Evolutionary conservation across 2,888 invertebrate species (phyloP), one percentile per base, ranked within the genome.

Genomic region (Drosophila infuscata): DNA sequence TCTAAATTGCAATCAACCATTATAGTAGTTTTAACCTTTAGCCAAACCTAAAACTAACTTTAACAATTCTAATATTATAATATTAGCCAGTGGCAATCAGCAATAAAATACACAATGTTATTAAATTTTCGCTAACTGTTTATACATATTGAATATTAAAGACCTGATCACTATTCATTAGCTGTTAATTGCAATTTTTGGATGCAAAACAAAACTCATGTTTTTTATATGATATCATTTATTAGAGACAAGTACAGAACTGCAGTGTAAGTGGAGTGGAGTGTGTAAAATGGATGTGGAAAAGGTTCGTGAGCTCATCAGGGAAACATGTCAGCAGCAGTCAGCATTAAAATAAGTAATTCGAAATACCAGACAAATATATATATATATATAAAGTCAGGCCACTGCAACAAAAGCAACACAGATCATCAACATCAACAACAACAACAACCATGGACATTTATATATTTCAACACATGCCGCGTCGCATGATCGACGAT

Each of bases 241-340:
- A 35, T 17, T 38, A 33, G 29, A 54, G 7, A 12, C 9, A n/a
- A 51, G 33, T 7, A 20, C 43, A 65, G 72, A 81, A 74, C 46
- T 76, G 74, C 70, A 70, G 49, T 30, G n/a, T 43, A 35, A 70
- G 48, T 72, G 57, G 36, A 25, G 25, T 25, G 57, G 48, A 61
- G 43, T 30, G 71, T 70, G 48, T 70, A 60, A 49, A 60, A 61
- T 62, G 48, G 46, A 59, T 51, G 51, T 75, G 56, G 49, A 56
- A 75, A 75, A 57, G 60, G 54, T 70, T 59, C 52, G 59, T 78
- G 78, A 78, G 72, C 81, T 78, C 78, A 78, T 79, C 81, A 72
- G 59, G 57, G 38, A 73, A 73, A 69, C 65, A 73, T 73, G 76
- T 77, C 72, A 65, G 76, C 57, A 25, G 53, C 54, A 46, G 46